Percentiles rank a stretch among this genome's conserved stretches.
Evolutionary conservation across 2,888 invertebrate genomes (phyloP).

Genomic region (Rhogogaster chlorosoma): DNA sequence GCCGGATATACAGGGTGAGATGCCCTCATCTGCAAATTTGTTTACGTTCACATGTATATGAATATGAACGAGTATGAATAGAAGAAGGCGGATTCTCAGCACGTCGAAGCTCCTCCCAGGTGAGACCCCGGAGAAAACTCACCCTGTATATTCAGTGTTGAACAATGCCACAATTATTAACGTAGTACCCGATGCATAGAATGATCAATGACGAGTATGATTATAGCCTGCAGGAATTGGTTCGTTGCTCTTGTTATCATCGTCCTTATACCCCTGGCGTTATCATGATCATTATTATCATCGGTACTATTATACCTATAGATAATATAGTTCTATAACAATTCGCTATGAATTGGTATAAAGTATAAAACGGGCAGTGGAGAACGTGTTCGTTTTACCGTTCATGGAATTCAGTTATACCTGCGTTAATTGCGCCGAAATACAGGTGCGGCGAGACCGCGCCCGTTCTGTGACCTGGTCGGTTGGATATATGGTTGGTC

Average conservation of each 20-base stretch:
- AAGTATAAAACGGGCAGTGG: not conserved
- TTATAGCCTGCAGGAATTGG: not conserved
- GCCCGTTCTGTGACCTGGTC: constrained; percentile 19
- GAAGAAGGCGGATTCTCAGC: too few relatives aligned
- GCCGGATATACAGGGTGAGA: too few relatives aligned
- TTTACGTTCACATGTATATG: too few relatives aligned
- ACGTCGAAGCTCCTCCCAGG: too few relatives aligned
- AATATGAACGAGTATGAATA: too few relatives aligned
- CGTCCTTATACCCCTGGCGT: not conserved
- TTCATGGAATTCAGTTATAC: constrained; percentile 46
- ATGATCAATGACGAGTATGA: not conserved
- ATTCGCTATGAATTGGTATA: not conserved
- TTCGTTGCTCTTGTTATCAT: constrained; percentile 7
- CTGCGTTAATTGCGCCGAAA: constrained; percentile 46
- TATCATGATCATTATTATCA: not conserved
- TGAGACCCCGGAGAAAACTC: too few relatives aligned
- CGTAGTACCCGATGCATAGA: not conserved
- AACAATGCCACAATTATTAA: not conserved
- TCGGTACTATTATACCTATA: not conserved
- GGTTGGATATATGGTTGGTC: constrained; percentile 19
- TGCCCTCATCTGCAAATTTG: too few relatives aligned
- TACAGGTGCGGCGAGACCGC: not conserved
- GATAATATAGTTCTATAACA: not conserved
- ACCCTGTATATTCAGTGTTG: not conserved
- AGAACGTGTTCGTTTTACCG: constrained; percentile 13